These are phyloP conservation scores for Batillaria attramentaria DNA, from an alignment of 1,140 invertebrate genomes.

Conservation along the genomic window DNA sequence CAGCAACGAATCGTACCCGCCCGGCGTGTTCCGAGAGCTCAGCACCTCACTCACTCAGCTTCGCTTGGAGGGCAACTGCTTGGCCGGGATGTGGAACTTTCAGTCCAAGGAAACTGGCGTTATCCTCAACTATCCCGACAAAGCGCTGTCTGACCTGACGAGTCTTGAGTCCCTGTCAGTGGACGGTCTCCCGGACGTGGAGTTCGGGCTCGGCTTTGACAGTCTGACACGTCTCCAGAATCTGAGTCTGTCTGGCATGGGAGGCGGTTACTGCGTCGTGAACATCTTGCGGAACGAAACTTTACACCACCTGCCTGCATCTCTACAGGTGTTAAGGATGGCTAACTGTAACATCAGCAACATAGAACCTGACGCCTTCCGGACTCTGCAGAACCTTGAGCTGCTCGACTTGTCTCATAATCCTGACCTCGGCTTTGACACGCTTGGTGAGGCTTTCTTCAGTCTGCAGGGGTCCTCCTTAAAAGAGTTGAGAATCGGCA, in stretches of 20 bases:
- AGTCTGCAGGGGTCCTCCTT: slow-evolving; percentile 27
- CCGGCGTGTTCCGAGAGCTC: background rate
- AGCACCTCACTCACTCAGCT: background rate
- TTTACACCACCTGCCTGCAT: background rate
- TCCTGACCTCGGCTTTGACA: slow-evolving; percentile 1
- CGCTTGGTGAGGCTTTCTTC: slow-evolving; percentile 14
- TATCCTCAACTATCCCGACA: background rate
- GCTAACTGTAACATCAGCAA: slow-evolving; percentile 21
- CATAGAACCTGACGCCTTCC: slow-evolving; percentile 18
- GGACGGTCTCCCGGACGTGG: background rate
- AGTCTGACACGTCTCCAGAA: background rate
- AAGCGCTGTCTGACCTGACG: background rate
- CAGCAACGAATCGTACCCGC: background rate
- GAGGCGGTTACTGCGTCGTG: background rate
- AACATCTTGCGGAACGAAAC: background rate
- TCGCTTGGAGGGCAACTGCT: background rate
- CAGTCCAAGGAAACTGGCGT: no score
- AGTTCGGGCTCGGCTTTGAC: background rate
- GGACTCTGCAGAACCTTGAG: slow-evolving; percentile 9
- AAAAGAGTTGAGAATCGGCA: background rate
- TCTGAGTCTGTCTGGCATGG: background rate
- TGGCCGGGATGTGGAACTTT: background rate
- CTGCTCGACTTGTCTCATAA: slow-evolving; percentile 30
- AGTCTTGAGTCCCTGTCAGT: background rate
- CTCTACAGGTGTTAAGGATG: slow-evolving; percentile 29